Conservation (phyloP, 2,797 vertebrate species). For the Florisuga fusca region DNA sequence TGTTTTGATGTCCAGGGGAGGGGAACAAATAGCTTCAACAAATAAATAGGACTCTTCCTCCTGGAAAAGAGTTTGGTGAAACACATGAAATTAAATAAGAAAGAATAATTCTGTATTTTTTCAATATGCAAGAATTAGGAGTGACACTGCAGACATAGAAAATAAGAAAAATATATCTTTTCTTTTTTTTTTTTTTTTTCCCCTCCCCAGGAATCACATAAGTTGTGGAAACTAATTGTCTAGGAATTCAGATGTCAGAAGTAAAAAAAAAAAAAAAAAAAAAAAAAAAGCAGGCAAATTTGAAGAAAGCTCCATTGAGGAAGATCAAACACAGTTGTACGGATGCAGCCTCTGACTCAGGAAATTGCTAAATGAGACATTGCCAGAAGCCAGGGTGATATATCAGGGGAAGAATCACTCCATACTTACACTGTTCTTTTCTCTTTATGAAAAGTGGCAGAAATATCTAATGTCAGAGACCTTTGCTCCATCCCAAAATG, state of each 20-base stretch:
- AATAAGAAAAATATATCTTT: background rate
- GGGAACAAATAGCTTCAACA: background rate
- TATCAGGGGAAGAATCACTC: conserved; percentile 9
- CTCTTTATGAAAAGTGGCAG: background rate
- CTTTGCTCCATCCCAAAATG: conserved; percentile 11
- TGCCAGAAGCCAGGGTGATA: conserved; percentile 37
- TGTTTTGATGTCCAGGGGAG: background rate
- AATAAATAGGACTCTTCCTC: background rate
- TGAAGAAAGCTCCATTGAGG: conserved; percentile 57
- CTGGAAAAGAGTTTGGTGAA: background rate
- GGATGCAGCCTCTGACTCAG: conserved; percentile 52
- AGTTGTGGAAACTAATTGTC: conserved; percentile 21
- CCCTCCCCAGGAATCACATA: background rate
- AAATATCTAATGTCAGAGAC: conserved; percentile 27
- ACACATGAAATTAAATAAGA: background rate
- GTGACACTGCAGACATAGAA: background rate
- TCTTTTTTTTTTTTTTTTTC: background rate
- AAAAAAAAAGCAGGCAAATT: background rate
- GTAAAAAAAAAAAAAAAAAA: conserved; percentile 21
- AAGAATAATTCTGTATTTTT: background rate
- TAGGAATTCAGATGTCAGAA: background rate
- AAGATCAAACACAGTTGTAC: conserved; percentile 38
- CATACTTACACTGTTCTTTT: conserved; percentile 27
- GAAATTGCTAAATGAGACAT: conserved; percentile 59
- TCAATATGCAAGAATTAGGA: background rate